Percentiles rank a stretch among this genome's conserved stretches.
phyloP scores from a whole-genome alignment of 2,797 vertebrate genomes.

The Acanthornis magna region DNA sequence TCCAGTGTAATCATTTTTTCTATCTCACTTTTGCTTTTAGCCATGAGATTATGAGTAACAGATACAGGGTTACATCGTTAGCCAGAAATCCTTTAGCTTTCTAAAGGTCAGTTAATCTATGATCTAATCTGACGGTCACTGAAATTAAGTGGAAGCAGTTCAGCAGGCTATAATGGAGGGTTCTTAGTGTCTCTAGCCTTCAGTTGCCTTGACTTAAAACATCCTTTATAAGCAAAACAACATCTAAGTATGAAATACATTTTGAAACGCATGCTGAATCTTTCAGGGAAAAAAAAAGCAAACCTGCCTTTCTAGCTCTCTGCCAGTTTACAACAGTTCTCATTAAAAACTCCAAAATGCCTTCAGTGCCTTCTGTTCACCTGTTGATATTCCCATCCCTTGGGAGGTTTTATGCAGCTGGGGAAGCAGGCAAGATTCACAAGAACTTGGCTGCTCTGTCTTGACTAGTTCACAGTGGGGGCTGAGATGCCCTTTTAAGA shows the following conservation, averaged over 20 bases:
- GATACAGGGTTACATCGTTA: not conserved
- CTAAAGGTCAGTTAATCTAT: constrained; percentile 58
- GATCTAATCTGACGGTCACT: constrained; percentile 35
- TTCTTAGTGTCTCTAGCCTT: not conserved
- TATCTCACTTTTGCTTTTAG: constrained; percentile 39
- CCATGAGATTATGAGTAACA: constrained; percentile 46
- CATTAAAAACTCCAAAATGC: not conserved
- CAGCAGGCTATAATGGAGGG: not conserved
- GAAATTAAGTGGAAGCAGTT: constrained; percentile 40
- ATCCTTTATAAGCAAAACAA: not conserved
- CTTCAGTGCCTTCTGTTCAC: constrained; percentile 22
- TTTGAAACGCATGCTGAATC: not conserved
- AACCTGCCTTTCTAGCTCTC: not conserved
- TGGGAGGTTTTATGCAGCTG: constrained; percentile 14
- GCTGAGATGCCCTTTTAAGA: not conserved
- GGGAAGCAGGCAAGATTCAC: not conserved
- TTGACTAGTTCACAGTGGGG: constrained; percentile 15
- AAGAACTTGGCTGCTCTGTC: not conserved
- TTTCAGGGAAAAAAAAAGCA: not conserved
- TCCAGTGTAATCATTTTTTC: constrained; percentile 11
- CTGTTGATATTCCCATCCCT: constrained; percentile 10
- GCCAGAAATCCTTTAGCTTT: constrained; percentile 42
- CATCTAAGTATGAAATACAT: not conserved
- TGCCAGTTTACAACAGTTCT: constrained; percentile 2
- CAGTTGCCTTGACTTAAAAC: not conserved